Evolutionary conservation across 2,113 vertebrate genomes (phyloP).

Genomic region (Probosciger aterrimus): DNA sequence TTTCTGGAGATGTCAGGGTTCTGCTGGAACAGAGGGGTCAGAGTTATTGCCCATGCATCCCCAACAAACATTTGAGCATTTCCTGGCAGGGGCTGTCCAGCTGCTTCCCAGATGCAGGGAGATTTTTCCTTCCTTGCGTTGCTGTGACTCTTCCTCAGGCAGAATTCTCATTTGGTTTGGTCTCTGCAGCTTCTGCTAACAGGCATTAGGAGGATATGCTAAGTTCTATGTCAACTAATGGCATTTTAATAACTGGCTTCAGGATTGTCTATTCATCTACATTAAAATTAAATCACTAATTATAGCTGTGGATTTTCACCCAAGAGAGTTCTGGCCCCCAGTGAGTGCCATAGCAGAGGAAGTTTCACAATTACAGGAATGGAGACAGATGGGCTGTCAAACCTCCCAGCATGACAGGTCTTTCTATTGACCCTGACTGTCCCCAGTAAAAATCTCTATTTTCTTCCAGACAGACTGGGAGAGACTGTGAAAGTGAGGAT

Average conservation of each 20-base stretch:
- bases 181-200: constrained; percentile 35
- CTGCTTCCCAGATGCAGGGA: neutral
- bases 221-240: constrained; percentile 51
- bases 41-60: neutral
- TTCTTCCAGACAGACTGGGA: neutral
- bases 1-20: neutral
- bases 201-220: constrained; percentile 17
- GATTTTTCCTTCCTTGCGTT: neutral
- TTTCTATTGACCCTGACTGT: neutral
- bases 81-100: neutral
- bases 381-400: neutral
- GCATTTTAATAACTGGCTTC: constrained; percentile 63
- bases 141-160: neutral
- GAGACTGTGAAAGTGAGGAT: neutral
- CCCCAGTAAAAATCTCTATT: neutral
- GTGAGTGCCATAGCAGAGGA: neutral
- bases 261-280: constrained; percentile 57
- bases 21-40: neutral
- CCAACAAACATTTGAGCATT: neutral
- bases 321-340: constrained; percentile 34
- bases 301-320: constrained; percentile 46
- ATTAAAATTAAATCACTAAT: constrained; percentile 61
- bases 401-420: neutral
- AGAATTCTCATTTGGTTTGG: neutral
- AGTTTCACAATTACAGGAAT: neutral